Evolutionary conservation across 2,113 vertebrate species (phyloP).

Genomic region (Syngnathus typhle): DNA sequence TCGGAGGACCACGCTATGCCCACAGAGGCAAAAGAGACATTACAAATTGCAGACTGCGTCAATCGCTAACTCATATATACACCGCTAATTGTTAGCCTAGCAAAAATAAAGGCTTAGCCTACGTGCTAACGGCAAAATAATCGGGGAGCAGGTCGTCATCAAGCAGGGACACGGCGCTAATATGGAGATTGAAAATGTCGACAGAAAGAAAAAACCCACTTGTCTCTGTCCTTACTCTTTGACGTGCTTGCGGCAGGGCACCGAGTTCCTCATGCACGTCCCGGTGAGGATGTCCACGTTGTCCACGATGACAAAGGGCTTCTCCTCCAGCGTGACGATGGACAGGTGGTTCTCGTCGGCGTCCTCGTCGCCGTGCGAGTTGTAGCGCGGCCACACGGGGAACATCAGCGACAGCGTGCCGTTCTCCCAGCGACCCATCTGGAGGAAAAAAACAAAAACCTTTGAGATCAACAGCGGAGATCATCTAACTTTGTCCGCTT

Average conservation of each 20-base stretch:
- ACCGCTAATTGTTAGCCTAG: background rate
- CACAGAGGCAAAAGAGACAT: background rate
- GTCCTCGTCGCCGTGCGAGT: conserved; percentile 85
- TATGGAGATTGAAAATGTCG: background rate
- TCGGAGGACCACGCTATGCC: background rate
- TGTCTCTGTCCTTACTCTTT: conserved; percentile 76
- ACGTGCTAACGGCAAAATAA: background rate
- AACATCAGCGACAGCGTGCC: conserved; percentile 83
- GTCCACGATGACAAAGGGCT: conserved; percentile 94
- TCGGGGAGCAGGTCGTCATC: conserved; percentile 33
- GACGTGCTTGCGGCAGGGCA: conserved; percentile 90
- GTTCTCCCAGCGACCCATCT: conserved; percentile 98
- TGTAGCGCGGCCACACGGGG: conserved; percentile 92
- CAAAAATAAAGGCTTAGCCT: too few species aligned
- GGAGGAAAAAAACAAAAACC: conserved; percentile 26
- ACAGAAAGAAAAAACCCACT: too few species aligned
- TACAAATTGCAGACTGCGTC: conserved; percentile 2
- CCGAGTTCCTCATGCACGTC: conserved; percentile 91
- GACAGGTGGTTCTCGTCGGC: conserved; percentile 93
- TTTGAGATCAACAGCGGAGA: too few species aligned
- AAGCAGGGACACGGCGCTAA: conserved; percentile 24
- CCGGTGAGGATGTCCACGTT: conserved; percentile 93
- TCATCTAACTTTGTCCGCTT: background rate
- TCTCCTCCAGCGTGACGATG: conserved; percentile 95
- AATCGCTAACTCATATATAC: conserved; percentile 29